These are phyloP conservation scores for Trichonephila clavata DNA, from an alignment of 1,140 invertebrate genomes.

Conservation along the genomic window DNA sequence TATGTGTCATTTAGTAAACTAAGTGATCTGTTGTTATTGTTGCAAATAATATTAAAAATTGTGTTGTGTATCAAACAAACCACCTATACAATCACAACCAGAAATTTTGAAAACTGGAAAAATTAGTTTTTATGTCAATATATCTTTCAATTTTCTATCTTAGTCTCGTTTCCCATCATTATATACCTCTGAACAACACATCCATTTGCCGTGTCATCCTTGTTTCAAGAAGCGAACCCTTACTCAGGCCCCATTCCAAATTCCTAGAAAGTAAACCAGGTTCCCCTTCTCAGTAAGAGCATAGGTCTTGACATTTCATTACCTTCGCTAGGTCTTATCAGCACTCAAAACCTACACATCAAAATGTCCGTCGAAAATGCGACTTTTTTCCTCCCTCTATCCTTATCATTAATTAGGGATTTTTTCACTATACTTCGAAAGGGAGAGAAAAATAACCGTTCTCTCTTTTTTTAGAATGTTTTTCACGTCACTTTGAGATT, in stretches of 20 bases:
- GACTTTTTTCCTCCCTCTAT: not conserved
- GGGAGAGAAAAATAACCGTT: not conserved
- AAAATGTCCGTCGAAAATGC: constrained; percentile 45
- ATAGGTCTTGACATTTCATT: constrained; percentile 61
- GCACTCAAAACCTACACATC: constrained; percentile 50
- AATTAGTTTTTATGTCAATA: no score
- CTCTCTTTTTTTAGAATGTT: not conserved
- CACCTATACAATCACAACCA: no score
- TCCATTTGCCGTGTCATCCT: not conserved
- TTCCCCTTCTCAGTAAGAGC: not conserved
- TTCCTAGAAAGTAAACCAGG: constrained; percentile 44
- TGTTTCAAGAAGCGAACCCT: not conserved
- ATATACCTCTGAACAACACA: not conserved
- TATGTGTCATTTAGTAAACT: no score
- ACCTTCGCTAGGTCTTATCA: constrained; percentile 46
- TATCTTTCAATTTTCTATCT: no score
- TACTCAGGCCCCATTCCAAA: not conserved
- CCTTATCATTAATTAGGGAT: constrained; percentile 60
- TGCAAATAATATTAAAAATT: no score
- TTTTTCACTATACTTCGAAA: not conserved
- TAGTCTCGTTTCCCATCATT: not conserved
- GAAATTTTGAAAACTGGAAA: no score
- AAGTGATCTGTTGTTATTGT: no score
- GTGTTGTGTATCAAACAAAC: no score
- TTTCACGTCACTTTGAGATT: constrained; percentile 11